Evolutionary conservation across 2,797 vertebrate species (phyloP).

Genomic region (Enteromius argenteus): DNA sequence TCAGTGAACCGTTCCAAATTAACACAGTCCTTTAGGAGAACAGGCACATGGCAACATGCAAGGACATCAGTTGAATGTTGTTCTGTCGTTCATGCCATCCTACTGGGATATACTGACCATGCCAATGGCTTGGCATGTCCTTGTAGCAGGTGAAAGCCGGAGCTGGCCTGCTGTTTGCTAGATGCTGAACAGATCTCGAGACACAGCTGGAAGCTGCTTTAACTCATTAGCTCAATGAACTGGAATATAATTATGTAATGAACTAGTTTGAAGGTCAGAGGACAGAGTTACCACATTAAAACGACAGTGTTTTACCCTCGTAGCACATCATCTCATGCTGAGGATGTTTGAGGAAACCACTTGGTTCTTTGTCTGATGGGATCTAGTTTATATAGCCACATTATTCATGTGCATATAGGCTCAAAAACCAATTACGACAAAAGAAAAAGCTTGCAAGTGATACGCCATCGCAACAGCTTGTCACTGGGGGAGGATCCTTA

Average conservation of each 20-base stretch:
- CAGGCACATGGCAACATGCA: not conserved
- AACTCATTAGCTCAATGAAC: conserved; percentile 48
- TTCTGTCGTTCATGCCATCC: conserved; percentile 23
- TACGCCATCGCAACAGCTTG: not conserved
- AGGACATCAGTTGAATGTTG: conserved; percentile 27
- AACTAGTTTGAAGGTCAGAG: conserved; percentile 34
- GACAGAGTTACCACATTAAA: conserved; percentile 10
- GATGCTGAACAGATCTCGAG: conserved; percentile 17
- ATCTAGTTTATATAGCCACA: not conserved
- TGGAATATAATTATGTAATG: conserved; percentile 26
- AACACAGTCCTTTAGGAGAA: conserved; percentile 29
- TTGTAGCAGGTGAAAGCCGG: not conserved
- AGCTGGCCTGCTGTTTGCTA: not conserved
- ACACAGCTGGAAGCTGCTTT: conserved; percentile 39
- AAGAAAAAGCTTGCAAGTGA: not conserved
- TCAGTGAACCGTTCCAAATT: conserved; percentile 12
- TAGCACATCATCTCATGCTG: conserved; percentile 3
- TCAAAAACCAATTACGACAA: not conserved
- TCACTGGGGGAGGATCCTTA: not conserved
- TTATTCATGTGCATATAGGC: not conserved
- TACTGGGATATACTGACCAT: conserved; percentile 8
- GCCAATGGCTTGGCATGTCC: conserved; percentile 26
- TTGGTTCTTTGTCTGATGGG: not conserved
- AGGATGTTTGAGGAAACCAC: not conserved
- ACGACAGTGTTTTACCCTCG: not conserved